These are phyloP conservation scores for Terebella lapidaria DNA, from an alignment of 2,888 invertebrate genomes.

Conservation along the genomic window DNA sequence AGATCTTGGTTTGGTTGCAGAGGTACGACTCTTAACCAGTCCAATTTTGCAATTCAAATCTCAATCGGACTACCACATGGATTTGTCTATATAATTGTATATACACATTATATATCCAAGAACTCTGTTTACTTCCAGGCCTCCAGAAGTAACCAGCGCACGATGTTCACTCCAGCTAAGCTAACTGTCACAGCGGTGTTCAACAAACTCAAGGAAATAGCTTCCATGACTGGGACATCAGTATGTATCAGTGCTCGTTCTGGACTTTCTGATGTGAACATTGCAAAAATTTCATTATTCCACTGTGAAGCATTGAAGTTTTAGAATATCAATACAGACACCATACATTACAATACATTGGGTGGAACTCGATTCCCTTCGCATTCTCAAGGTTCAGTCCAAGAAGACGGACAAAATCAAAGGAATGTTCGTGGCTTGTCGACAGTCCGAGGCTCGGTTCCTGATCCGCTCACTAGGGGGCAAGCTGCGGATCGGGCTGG, in stretches of 20 bases:
- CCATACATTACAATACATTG: too few species aligned
- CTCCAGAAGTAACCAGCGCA: slow-evolving; percentile 67
- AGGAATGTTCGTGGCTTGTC: slow-evolving; percentile 85
- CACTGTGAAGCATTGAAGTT: too few species aligned
- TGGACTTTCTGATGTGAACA: too few species aligned
- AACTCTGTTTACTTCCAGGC: slow-evolving; percentile 29
- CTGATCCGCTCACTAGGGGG: slow-evolving; percentile 86
- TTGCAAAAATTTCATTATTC: too few species aligned
- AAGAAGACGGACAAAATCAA: slow-evolving; percentile 89
- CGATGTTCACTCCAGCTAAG: slow-evolving; percentile 79
- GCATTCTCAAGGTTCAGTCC: slow-evolving; percentile 55
- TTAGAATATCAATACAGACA: too few species aligned
- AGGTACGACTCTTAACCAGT: slow-evolving; percentile 58
- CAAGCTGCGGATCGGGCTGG: slow-evolving; percentile 91
- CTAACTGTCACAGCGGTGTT: slow-evolving; percentile 74
- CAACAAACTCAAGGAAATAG: slow-evolving; percentile 77
- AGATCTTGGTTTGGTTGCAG: slow-evolving; percentile 87
- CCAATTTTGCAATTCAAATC: too few species aligned
- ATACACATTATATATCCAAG: too few species aligned
- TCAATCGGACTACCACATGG: too few species aligned
- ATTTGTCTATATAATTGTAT: too few species aligned
- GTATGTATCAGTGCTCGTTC: slow-evolving; percentile 55
- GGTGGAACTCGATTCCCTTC: too few species aligned
- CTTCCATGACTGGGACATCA: slow-evolving; percentile 74
- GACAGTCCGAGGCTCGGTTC: slow-evolving; percentile 77